These are phyloP conservation scores for Junonia oenone DNA, from an alignment of 2,888 invertebrate genomes.

Conservation along the genomic window DNA sequence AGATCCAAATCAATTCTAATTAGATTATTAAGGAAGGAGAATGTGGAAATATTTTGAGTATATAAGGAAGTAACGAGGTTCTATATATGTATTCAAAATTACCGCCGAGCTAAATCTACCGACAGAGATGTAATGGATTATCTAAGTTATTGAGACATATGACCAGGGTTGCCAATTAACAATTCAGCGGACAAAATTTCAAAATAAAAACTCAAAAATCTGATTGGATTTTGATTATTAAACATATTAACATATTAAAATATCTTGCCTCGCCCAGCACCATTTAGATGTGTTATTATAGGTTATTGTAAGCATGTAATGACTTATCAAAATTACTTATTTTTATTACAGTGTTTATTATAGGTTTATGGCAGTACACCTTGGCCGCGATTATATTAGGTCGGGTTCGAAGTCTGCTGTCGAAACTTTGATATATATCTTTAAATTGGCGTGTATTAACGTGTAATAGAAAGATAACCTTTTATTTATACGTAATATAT, in stretches of 20 bases:
- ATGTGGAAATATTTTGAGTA: background rate
- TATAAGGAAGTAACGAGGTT: conserved; percentile 5
- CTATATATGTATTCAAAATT: conserved; percentile 8
- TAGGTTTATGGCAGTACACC: background rate
- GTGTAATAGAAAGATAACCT: too few relatives aligned
- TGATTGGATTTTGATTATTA: too few relatives aligned
- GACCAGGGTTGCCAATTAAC: background rate
- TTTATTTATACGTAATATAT: too few relatives aligned
- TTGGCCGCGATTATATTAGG: background rate
- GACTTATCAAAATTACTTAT: too few relatives aligned
- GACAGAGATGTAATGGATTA: conserved; percentile 5
- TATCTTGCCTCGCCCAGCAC: too few relatives aligned
- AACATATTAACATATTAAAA: too few relatives aligned
- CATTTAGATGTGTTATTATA: too few relatives aligned
- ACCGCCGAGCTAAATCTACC: conserved; percentile 1
- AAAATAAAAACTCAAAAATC: too few relatives aligned
- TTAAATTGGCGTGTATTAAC: too few relatives aligned
- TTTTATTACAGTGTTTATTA: too few relatives aligned
- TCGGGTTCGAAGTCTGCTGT: background rate
- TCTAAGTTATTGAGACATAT: conserved; percentile 2
- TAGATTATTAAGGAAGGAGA: background rate
- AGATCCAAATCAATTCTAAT: background rate
- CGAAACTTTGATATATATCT: too few relatives aligned
- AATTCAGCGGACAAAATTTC: background rate
- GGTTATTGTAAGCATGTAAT: too few relatives aligned